Base-by-base conservation (phyloP, 2,113 vertebrate species). In the Turnix velox region DNA sequence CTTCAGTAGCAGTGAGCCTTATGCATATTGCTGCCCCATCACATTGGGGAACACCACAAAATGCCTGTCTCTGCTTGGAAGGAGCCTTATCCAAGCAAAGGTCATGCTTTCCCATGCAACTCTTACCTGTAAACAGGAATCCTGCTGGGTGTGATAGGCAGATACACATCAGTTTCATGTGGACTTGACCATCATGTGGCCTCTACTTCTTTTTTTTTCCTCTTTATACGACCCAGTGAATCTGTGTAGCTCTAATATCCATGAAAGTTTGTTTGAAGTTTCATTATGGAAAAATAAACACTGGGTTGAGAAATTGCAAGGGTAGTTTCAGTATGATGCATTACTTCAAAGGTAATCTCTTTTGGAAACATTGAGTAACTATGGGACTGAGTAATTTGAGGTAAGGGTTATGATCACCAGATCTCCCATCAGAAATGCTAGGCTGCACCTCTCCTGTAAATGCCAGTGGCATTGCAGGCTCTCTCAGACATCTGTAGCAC, bases 311-410 rank as follows among this genome's bases (percentile, higher is more conserved):
- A 88, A 95, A 94, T 39, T 91, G 91, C 73, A 49, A 61, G 78
- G 66, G 78, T 67, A 91, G 91, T 96, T 96, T 96, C 95, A 87
- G 84, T 91, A 45, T 93, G 87, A 87, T 82, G 49, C 81, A 68
- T 87, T 75, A 79, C 84, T 96, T 95, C 86, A 87, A 86, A 95
- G 84, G 57, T 93, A 93, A 58, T 90, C 59, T 88, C 87, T 83
- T 89, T 83, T 95, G 92, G 92, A 96, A 95, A 65, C 76, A 49
- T 22, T 59, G 75, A 78, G 59, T 93, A 94, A 93, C 90, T 78
- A 35, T 2, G 28, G 42, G 82, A 80, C 78, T 92, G 90, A 88
- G 90, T 92, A 96, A 94, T 91, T 27, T 27, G 72, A 85, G 83
- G 46, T 77, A 39, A 90, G 59, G 67, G 85, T 68, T 0, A 1